Conservation (phyloP, 2,888 invertebrate species). For the Tetragnatha montana region DNA sequence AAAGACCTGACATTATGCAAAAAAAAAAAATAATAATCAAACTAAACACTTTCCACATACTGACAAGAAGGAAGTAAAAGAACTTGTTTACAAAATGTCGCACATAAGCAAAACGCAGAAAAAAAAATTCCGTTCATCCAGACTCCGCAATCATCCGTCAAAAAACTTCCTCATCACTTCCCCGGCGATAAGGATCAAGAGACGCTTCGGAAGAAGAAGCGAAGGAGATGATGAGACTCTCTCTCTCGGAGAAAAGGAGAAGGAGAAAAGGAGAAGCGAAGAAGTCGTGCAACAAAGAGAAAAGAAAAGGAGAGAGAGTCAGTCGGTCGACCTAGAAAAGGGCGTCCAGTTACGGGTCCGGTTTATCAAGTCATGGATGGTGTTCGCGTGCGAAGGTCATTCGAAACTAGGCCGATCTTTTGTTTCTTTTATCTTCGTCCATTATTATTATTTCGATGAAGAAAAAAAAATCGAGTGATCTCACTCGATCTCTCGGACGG, state of each 20-base stretch:
- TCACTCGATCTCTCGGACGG: conserved; percentile 19
- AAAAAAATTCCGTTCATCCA: neutral
- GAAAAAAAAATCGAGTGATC: conserved; percentile 13
- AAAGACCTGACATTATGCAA: no score
- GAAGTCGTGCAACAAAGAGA: neutral
- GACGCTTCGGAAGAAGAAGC: neutral
- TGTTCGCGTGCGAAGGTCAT: conserved; percentile 36
- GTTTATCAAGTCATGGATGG: conserved; percentile 62
- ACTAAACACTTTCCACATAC: no score
- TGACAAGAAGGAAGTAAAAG: no score
- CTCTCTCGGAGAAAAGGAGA: neutral
- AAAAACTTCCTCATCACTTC: neutral
- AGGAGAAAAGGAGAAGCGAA: neutral
- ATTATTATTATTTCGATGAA: neutral
- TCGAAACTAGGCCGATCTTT: conserved; percentile 61
- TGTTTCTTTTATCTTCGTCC: conserved; percentile 42
- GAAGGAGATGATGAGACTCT: neutral
- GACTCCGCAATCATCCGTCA: neutral
- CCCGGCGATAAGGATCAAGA: neutral
- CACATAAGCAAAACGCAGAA: neutral
- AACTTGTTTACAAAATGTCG: no score
- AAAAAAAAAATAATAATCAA: no score
- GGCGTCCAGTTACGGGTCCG: conserved; percentile 67
- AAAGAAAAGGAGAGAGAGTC: conserved; percentile 10
- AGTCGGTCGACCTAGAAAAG: conserved; percentile 59